Evolutionary conservation across 2,797 vertebrate species (phyloP).

Genomic region (Danio albolineatus): DNA sequence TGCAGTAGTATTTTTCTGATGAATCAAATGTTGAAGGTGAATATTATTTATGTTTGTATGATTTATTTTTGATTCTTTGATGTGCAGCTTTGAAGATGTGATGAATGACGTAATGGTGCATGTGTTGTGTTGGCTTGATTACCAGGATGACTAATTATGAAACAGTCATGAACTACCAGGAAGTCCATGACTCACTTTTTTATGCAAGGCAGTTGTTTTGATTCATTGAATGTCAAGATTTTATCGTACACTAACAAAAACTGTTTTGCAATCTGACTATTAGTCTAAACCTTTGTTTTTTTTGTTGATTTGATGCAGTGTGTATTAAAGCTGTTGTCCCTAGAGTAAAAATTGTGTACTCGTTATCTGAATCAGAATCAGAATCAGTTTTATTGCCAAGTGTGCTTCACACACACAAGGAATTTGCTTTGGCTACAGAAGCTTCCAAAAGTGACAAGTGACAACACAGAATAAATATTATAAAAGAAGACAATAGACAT

Average conservation of each 20-base stretch:
- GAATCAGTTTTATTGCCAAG: too few relatives aligned
- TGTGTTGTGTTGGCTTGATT: constrained; percentile 11
- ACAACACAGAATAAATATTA: too few relatives aligned
- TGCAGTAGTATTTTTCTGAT: neutral
- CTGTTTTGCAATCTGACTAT: neutral
- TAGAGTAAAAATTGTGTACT: too few relatives aligned
- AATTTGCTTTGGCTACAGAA: too few relatives aligned
- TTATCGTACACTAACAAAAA: neutral
- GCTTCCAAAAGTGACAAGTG: too few relatives aligned
- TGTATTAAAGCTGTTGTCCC: neutral
- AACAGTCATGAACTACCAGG: constrained; percentile 9
- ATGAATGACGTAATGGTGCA: constrained; percentile 23
- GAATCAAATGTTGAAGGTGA: neutral
- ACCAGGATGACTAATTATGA: constrained; percentile 31
- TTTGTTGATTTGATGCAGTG: neutral
- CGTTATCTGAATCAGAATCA: too few relatives aligned
- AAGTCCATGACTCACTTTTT: constrained; percentile 37
- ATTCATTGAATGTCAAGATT: neutral
- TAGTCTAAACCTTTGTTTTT: neutral
- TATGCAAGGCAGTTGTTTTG: constrained; percentile 31
- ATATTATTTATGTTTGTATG: neutral
- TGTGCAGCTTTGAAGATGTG: neutral
- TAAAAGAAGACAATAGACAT: too few relatives aligned
- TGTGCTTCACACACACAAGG: too few relatives aligned
- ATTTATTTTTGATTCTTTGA: neutral